Evolutionary conservation across 2,888 invertebrate genomes (phyloP), one percentile per base, ranked within the genome.

Genomic region (Philereme vetulata): DNA sequence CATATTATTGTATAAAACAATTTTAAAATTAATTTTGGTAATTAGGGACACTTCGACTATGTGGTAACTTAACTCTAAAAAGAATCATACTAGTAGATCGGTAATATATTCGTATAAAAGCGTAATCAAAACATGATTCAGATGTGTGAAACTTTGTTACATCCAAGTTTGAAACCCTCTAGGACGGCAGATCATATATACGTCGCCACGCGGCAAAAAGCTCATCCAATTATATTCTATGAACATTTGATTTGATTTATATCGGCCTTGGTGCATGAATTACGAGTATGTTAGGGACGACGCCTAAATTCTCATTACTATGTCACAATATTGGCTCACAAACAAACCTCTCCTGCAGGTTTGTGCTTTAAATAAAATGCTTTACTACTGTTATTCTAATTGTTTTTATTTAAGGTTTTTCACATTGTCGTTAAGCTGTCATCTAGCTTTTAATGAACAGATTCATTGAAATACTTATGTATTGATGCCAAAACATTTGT

Each of bases 211-310:
- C 50, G 56, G 60, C 60, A 60, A 60, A 62, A 62, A 64, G 51
- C 63, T 62, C 73, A 74, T 78, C 77, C 76, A 81, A 80, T 81
- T 81, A 80, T 76, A 75, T 78, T 80, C 69, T 80, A 78, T 73
- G 74, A 77, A 73, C 65, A 72, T 78, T 74, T 74, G 69, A 67
- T 66, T 71, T 72, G 67, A 74, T 79, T 75, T 72, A 71, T 70
- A 67, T 61, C 64, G 68, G 65, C 75, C 74, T 66, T 72, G 72
- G 63, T 67, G 50, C 64, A 70, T 72, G 72, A 78, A 71, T 72
- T 60, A 69, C 72, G 72, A 80, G 71, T 72, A 79, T 75, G 72
- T 70, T 60, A 68, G 64, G 65, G 60, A 69, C 62, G 67, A 65
- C 56, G 62, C 65, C 53, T 65, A 62, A 69, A 69, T 65, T 65